Percentiles rank a stretch among this genome's conserved stretches.
Evolutionary conservation across 2,888 invertebrate genomes (phyloP).

Genomic region (Dasypogon diadema): DNA sequence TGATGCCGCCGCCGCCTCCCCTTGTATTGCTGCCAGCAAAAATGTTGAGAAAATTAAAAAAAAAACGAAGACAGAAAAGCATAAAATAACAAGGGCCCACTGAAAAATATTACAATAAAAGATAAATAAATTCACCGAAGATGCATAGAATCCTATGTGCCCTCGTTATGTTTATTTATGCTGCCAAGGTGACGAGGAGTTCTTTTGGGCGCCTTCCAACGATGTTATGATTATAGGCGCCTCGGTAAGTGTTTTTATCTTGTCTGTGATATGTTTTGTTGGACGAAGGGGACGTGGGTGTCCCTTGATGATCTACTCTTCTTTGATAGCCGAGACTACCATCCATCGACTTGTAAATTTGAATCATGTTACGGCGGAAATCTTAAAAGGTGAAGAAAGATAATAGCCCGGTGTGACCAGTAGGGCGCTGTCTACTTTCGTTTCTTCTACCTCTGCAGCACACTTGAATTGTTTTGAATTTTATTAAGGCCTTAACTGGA

Average conservation of each 20-base stretch:
- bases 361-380: not conserved
- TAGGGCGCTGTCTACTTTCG: not conserved
- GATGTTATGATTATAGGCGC: constrained; percentile 3
- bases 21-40: not conserved
- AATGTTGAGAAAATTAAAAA: not conserved
- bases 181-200: not conserved
- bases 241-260: constrained; percentile 3
- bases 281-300: not conserved
- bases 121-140: not conserved
- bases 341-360: not conserved
- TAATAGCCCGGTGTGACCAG: not conserved
- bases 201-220: not conserved
- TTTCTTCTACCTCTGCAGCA: too few species aligned
- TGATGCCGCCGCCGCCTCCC: too few species aligned
- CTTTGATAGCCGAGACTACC: not conserved
- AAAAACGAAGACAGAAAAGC: not conserved
- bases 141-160: not conserved
- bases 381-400: not conserved
- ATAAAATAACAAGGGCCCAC: not conserved
- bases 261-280: not conserved
- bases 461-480: not conserved
- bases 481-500: not conserved
- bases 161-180: not conserved
- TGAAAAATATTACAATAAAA: not conserved
- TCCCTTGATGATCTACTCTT: not conserved